phyloP scores from a whole-genome alignment of 2,888 invertebrate species.

The Hedychridium roseum region DNA sequence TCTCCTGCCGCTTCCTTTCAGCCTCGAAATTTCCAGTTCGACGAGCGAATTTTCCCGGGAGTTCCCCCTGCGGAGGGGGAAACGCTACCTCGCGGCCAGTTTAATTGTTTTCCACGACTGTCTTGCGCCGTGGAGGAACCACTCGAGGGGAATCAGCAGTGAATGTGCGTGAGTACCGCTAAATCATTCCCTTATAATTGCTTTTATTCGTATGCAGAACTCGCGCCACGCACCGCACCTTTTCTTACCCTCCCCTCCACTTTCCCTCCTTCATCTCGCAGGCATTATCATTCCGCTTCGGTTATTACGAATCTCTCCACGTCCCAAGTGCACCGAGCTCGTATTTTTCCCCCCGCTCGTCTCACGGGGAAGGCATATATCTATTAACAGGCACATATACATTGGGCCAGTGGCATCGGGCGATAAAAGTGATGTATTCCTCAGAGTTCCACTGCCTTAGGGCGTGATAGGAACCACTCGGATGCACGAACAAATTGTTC shows the following conservation, averaged over 20 bases:
- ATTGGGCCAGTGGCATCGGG: conserved; percentile 31
- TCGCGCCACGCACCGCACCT: too few species aligned
- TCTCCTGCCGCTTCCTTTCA: conserved; percentile 11
- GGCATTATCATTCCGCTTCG: conserved; percentile 1
- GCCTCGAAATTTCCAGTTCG: conserved; percentile 16
- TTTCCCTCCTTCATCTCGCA: background rate
- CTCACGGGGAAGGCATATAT: conserved; percentile 23
- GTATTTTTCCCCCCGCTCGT: too few species aligned
- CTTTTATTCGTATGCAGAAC: too few species aligned
- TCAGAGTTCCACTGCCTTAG: conserved; percentile 10
- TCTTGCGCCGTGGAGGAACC: too few species aligned
- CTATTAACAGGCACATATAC: conserved; percentile 42
- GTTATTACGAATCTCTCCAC: conserved; percentile 4
- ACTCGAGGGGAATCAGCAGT: too few species aligned
- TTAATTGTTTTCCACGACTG: too few species aligned
- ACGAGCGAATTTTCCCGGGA: conserved; percentile 5
- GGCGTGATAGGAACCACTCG: conserved; percentile 22
- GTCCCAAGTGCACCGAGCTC: conserved; percentile 10
- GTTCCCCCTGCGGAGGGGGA: conserved; percentile 1
- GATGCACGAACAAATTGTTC: conserved; percentile 7
- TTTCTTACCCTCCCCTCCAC: background rate
- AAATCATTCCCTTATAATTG: too few species aligned
- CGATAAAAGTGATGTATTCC: conserved; percentile 48
- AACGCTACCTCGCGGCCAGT: too few species aligned
- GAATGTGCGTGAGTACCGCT: too few species aligned